Base-by-base conservation (phyloP, 2,797 vertebrate species). In the Australoheros facetus region DNA sequence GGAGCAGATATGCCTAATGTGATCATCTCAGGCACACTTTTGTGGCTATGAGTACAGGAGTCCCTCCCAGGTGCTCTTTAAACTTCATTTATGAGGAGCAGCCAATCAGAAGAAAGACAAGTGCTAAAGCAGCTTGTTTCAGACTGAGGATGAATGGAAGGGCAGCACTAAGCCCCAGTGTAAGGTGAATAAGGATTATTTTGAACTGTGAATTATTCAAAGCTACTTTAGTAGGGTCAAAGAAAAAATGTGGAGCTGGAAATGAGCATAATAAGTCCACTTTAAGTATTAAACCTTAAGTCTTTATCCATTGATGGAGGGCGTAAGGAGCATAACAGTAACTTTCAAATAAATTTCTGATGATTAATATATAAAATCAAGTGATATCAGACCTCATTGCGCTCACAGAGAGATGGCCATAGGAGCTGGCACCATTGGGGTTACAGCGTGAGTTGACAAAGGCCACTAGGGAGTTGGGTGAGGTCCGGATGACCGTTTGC, bases 401-500 rank as follows among this genome's bases (percentile, higher is more conserved):
- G 88, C 97, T 95, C 83, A 99, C 97, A 87, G 98, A 99, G 58
- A 99, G 96, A 78, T 99, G 98, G 5, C 98, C 98, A 0, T 99
- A 99, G 73, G 98, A 99, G 73, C 98, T 97, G 57, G 95, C 93
- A 2, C 93, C 91, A 0, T 96, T 95, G 4, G 97, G 96, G 78
- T 97, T 94, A 3, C 98, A 99, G 86, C 97, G 97, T 3, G 98
- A 96, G 94, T 98, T 99, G 91, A 99, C 97, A 82, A 98, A 99
- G 6, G 98, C 98, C 72, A 99, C 97, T 0, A 99, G 94, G n/a
- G 98, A 99, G 94, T 97, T 99, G 77, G 98, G 98, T 0, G 98
- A 99, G 14, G 98, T 99, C 45, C 98, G 96, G 90, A 99, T 99
- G 58, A 99, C 97, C 0, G 97, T 99, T 94, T 99, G 98, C 78